Percentiles rank a stretch among this genome's conserved stretches.
Evolutionary conservation across 1,140 invertebrate genomes (phyloP).

Genomic region (Dendrolimus kikuchii): DNA sequence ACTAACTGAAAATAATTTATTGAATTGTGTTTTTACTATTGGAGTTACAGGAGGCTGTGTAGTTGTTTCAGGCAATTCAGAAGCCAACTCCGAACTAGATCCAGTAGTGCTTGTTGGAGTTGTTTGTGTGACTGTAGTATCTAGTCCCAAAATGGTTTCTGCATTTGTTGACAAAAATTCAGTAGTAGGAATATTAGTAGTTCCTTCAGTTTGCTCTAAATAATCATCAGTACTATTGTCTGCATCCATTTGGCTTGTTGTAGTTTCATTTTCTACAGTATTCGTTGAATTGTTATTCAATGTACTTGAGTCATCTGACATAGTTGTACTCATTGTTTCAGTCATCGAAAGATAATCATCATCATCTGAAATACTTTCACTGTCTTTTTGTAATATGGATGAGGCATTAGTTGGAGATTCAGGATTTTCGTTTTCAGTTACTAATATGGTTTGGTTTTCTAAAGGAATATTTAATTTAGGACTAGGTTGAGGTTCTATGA

Average conservation of each 20-base stretch:
- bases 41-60: slow-evolving; percentile 34
- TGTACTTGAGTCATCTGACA: slow-evolving; percentile 15
- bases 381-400: slow-evolving; percentile 18
- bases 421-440: slow-evolving; percentile 11
- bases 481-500: slow-evolving; percentile 11
- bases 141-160: slow-evolving; percentile 24
- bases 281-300: slow-evolving; percentile 20
- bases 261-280: slow-evolving; percentile 29
- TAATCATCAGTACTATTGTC: slow-evolving; percentile 50
- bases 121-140: slow-evolving; percentile 15
- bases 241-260: slow-evolving; percentile 33
- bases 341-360: slow-evolving; percentile 47
- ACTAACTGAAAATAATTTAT: slow-evolving; percentile 77
- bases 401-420: slow-evolving; percentile 12
- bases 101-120: slow-evolving; percentile 17
- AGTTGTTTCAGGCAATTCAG: slow-evolving; percentile 22
- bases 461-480: slow-evolving; percentile 7
- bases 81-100: slow-evolving; percentile 20
- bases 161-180: slow-evolving; percentile 19
- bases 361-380: slow-evolving; percentile 26
- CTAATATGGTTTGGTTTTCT: slow-evolving; percentile 17
- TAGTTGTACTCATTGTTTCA: slow-evolving; percentile 24
- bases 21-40: slow-evolving; percentile 66
- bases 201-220: slow-evolving; percentile 39
- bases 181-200: slow-evolving; percentile 33